A percentile compares a stretch with the other conserved stretches of the same genome.
Conservation (phyloP, 92 coral and sea anemone genomes). For the Bergia puertoricense region DNA sequence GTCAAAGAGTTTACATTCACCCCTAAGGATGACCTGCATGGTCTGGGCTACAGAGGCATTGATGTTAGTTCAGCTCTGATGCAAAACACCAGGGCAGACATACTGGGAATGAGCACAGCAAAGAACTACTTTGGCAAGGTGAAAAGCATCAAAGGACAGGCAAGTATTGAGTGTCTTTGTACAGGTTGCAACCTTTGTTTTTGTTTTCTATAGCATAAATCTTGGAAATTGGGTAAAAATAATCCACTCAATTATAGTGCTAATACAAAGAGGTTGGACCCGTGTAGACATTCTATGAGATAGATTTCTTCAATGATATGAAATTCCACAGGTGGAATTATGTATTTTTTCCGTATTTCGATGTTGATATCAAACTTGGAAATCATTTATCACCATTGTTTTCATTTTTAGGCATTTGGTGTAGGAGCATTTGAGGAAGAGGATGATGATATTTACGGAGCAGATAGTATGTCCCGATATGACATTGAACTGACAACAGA, state of each 20-base stretch:
- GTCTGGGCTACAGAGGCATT: constrained; percentile 91
- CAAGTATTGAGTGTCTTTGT: constrained; percentile 6
- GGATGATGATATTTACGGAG: constrained; percentile 84
- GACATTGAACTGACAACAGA: constrained; percentile 70
- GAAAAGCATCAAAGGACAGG: constrained; percentile 87
- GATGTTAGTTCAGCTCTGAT: constrained; percentile 71
- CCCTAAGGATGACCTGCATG: constrained; percentile 90
- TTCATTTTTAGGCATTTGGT: constrained; percentile 85
- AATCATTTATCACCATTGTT: background rate
- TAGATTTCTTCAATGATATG: no score
- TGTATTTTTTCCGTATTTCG: background rate
- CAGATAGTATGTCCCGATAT: constrained; percentile 78
- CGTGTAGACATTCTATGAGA: no score
- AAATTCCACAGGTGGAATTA: no score
- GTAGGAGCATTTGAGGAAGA: constrained; percentile 98
- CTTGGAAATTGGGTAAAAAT: no score
- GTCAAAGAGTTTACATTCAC: constrained; percentile 67
- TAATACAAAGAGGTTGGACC: no score
- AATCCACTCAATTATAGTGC: no score
- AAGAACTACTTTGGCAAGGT: constrained; percentile 50
- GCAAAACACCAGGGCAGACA: constrained; percentile 35
- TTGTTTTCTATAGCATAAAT: no score
- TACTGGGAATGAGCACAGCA: constrained; percentile 54
- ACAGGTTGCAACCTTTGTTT: background rate
- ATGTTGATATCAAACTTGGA: background rate